These are phyloP conservation scores for Nerophis lumbriciformis DNA, from an alignment of 2,113 vertebrate genomes.

Conservation along the genomic window DNA sequence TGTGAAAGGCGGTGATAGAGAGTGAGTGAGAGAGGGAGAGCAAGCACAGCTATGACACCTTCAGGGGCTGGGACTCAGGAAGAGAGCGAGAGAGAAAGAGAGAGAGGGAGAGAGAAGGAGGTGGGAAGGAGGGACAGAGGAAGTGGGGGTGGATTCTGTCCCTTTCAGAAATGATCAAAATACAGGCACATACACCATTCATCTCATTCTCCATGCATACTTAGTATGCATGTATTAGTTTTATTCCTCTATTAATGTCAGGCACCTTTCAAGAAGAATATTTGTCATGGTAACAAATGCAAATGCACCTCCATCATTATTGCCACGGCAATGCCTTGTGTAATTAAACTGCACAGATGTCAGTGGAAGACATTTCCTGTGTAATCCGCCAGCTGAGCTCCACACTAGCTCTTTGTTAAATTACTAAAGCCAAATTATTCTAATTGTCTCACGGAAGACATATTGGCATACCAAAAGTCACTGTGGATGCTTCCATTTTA, in stretches of 20 bases:
- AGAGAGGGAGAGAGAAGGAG: constrained; percentile 46
- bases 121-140: constrained; percentile 25
- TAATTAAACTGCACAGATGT: constrained; percentile 22
- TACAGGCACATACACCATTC: constrained; percentile 41
- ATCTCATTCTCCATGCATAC: constrained; percentile 16
- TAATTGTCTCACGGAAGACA: not conserved
- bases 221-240: constrained; percentile 5
- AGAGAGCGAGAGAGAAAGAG: constrained; percentile 41
- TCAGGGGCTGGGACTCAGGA: constrained; percentile 74
- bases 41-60: constrained; percentile 73
- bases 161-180: constrained; percentile 69
- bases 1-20: constrained; percentile 75
- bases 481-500: not conserved
- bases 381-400: constrained; percentile 2
- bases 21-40: constrained; percentile 39
- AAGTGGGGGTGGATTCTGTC: constrained; percentile 69
- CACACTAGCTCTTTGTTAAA: constrained; percentile 3
- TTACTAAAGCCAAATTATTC: not conserved
- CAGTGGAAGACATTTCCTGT: not conserved
- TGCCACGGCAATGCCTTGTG: constrained; percentile 31
- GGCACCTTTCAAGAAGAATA: constrained; percentile 42
- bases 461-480: not conserved
- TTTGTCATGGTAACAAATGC: constrained; percentile 70
- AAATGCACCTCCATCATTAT: constrained; percentile 31
- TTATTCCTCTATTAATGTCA: constrained; percentile 36